Percentiles rank a stretch among this genome's conserved stretches.
phyloP scores from a whole-genome alignment of 2,113 vertebrate species.

The Phocoena sinus region DNA sequence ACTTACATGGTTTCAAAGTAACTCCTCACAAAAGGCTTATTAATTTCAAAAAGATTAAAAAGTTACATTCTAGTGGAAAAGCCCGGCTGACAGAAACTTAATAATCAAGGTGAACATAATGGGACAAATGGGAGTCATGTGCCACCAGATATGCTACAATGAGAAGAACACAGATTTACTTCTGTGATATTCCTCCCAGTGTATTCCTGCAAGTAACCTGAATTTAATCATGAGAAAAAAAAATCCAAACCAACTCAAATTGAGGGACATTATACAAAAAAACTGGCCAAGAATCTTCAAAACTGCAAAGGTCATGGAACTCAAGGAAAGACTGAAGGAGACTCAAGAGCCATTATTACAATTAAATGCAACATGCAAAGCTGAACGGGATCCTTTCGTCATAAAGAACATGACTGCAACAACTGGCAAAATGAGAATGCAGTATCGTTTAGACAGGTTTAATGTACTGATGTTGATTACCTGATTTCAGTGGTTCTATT shows the following conservation, averaged over 20 bases:
- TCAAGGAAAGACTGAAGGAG: not conserved
- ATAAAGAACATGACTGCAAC: not conserved
- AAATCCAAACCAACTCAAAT: not conserved
- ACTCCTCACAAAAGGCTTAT: not conserved
- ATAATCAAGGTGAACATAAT: not conserved
- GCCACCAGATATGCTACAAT: not conserved
- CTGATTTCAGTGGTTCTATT: not conserved
- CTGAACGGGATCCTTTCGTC: not conserved
- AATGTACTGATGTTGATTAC: not conserved
- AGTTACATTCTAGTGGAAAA: not conserved
- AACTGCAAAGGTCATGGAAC: not conserved
- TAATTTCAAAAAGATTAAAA: not conserved
- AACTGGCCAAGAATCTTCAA: not conserved
- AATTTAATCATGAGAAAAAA: not conserved
- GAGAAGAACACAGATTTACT: not conserved
- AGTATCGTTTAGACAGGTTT: not conserved
- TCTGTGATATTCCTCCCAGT: not conserved
- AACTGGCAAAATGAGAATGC: not conserved
- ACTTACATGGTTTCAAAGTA: not conserved
- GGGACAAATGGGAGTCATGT: not conserved
- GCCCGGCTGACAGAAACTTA: not conserved
- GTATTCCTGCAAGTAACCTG: not conserved
- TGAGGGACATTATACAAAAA: not conserved
- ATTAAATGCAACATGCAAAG: not conserved
- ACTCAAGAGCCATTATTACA: not conserved